phyloP scores from a whole-genome alignment of 2,113 vertebrate genomes.

The Tyrannus savana region DNA sequence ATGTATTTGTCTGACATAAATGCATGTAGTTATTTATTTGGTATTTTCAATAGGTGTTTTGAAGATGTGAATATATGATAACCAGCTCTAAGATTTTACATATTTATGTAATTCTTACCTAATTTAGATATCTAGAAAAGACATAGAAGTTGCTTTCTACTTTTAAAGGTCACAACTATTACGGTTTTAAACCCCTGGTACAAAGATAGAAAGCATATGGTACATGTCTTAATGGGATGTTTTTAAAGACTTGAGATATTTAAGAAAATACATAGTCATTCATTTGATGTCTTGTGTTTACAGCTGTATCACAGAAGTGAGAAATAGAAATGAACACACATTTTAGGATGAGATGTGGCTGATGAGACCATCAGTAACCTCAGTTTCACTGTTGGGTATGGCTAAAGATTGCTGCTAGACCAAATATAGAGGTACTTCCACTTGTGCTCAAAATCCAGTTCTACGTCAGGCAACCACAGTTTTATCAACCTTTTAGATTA shows the following conservation, averaged over 20 bases:
- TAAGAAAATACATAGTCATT: not conserved
- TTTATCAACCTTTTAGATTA: not conserved
- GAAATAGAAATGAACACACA: not conserved
- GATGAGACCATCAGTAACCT: not conserved
- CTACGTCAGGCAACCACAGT: not conserved
- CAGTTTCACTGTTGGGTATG: not conserved
- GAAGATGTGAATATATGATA: not conserved
- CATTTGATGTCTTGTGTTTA: not conserved
- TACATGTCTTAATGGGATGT: not conserved
- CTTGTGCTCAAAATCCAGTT: not conserved
- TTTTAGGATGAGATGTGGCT: not conserved
- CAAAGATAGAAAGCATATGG: conserved; percentile 2
- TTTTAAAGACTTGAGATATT: not conserved
- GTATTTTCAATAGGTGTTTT: not conserved
- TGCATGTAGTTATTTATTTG: not conserved
- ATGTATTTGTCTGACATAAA: not conserved
- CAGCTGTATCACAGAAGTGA: not conserved
- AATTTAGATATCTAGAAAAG: not conserved
- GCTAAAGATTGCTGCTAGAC: not conserved
- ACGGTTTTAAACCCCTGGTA: not conserved
- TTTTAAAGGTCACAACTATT: conserved; percentile 12
- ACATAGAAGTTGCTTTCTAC: not conserved
- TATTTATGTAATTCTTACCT: not conserved
- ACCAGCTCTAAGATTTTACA: not conserved
- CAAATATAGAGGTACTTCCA: not conserved